Evolutionary conservation across 1,140 invertebrate species (phyloP).

Genomic region (Cydia strobilella): DNA sequence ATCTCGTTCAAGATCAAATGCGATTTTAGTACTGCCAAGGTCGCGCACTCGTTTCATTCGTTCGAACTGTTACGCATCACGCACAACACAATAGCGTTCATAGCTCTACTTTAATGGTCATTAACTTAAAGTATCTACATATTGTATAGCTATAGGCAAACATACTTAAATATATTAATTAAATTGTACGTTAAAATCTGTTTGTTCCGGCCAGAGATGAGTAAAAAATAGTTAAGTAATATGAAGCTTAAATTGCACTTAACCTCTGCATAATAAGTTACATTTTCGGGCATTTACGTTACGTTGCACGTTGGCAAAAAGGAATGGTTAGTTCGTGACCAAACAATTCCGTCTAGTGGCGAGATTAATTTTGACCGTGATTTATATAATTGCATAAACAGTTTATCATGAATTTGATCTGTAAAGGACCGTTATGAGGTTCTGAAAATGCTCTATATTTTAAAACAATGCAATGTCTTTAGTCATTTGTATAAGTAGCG

Average conservation of each 20-base stretch:
- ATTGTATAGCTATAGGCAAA: not conserved
- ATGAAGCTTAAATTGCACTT: too few relatives aligned
- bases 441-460: not conserved
- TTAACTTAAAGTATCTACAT: not conserved
- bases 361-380: constrained; percentile 20
- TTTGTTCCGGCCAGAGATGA: not conserved
- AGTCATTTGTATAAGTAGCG: not conserved
- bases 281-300: too few relatives aligned
- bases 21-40: constrained; percentile 38
- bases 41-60: constrained; percentile 37
- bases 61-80: constrained; percentile 35
- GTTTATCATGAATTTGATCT: constrained; percentile 11
- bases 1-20: constrained; percentile 46
- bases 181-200: not conserved
- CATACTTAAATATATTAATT: not conserved
- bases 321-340: constrained; percentile 12
- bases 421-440: constrained; percentile 8
- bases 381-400: constrained; percentile 23
- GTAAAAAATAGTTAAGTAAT: not conserved
- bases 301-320: not conserved
- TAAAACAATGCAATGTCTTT: constrained; percentile 3
- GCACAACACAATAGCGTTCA: constrained; percentile 8
- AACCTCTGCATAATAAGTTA: too few relatives aligned
- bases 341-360: not conserved
- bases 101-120: constrained; percentile 17